Evolutionary conservation across 1,140 invertebrate genomes (phyloP).

Genomic region (Orius insidiosus): DNA sequence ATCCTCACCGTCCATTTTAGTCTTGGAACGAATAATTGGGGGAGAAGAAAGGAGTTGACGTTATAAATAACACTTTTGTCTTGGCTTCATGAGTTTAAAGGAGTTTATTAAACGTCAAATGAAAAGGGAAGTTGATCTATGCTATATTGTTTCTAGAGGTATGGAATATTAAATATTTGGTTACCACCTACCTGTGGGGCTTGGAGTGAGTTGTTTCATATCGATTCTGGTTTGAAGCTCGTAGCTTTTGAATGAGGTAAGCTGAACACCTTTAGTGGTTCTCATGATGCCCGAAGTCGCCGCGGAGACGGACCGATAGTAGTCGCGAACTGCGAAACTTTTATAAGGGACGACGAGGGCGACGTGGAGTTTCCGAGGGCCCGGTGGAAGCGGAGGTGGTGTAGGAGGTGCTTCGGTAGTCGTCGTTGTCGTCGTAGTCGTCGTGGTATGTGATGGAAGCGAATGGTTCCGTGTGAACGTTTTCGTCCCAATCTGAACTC

Average conservation of each 20-base stretch:
- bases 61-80: too few species aligned
- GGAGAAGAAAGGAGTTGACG: too few species aligned
- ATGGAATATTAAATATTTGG: too few species aligned
- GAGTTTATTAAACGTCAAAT: too few species aligned
- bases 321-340: constrained; percentile 51
- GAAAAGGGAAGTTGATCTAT: too few species aligned
- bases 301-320: constrained; percentile 49
- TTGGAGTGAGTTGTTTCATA: constrained; percentile 56
- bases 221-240: constrained; percentile 47
- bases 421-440: constrained; percentile 3
- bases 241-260: constrained; percentile 44
- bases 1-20: too few species aligned
- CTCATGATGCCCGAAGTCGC: constrained; percentile 41
- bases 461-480: background rate
- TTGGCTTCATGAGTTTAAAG: too few species aligned
- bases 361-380: constrained; percentile 9
- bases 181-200: constrained; percentile 57
- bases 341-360: constrained; percentile 42
- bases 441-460: constrained; percentile 8
- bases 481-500: constrained; percentile 12
- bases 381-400: background rate
- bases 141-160: too few species aligned
- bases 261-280: constrained; percentile 32
- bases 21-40: too few species aligned
- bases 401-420: constrained; percentile 5